phyloP scores from a whole-genome alignment of 2,888 invertebrate genomes.

The Erannis defoliaria region DNA sequence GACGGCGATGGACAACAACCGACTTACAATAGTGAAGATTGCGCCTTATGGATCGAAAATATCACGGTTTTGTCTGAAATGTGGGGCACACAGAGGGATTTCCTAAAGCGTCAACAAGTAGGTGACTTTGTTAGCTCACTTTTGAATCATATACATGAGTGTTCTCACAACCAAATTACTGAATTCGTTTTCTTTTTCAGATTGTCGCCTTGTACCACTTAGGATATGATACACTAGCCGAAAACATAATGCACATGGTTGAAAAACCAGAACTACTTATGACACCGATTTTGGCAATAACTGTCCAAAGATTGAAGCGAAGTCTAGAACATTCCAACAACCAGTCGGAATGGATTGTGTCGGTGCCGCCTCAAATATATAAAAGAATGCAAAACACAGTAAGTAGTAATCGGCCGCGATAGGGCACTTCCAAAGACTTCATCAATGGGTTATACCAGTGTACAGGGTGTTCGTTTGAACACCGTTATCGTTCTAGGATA shows the following conservation, averaged over 20 bases:
- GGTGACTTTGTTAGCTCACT: slow-evolving; percentile 46
- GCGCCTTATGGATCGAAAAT: slow-evolving; percentile 90
- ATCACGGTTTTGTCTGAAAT: slow-evolving; percentile 90
- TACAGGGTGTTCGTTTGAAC: too few species aligned
- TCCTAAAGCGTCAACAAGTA: slow-evolving; percentile 93
- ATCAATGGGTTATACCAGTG: too few species aligned
- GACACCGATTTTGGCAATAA: slow-evolving; percentile 91
- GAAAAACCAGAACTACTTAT: slow-evolving; percentile 90
- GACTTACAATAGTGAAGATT: slow-evolving; percentile 74
- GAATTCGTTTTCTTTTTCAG: slow-evolving; percentile 68
- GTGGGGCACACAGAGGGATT: slow-evolving; percentile 92
- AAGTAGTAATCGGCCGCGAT: slow-evolving; percentile 43
- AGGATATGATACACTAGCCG: slow-evolving; percentile 88
- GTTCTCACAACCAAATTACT: background rate
- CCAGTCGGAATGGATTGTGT: slow-evolving; percentile 90
- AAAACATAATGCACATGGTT: slow-evolving; percentile 88
- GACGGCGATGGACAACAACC: slow-evolving; percentile 81
- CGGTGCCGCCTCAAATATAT: slow-evolving; percentile 91
- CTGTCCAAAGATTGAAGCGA: slow-evolving; percentile 92
- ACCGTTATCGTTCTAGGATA: too few species aligned
- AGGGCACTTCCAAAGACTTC: background rate
- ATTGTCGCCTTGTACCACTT: slow-evolving; percentile 87
- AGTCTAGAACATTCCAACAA: slow-evolving; percentile 87
- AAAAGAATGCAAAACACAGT: slow-evolving; percentile 91
- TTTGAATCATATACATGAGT: too few species aligned